A percentile compares a stretch with the other conserved stretches of the same genome.
Evolutionary conservation across 2,797 vertebrate species (phyloP).

Genomic region (Sebastes trivittatus): DNA sequence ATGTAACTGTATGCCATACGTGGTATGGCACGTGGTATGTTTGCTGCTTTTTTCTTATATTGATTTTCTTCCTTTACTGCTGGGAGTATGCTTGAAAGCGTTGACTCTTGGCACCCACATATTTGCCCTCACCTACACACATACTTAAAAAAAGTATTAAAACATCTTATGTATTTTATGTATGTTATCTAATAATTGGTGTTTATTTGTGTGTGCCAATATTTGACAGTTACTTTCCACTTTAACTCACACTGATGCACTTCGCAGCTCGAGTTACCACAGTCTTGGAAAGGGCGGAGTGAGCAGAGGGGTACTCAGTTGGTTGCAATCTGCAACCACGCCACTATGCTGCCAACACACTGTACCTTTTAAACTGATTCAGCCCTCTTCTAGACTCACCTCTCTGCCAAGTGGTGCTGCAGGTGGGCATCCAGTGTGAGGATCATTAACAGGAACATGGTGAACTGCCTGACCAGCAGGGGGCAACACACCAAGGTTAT

Average conservation of each 20-base stretch:
- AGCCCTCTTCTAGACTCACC: constrained; percentile 62
- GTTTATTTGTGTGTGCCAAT: not conserved
- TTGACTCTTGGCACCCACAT: constrained; percentile 34
- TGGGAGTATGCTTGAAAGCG: constrained; percentile 21
- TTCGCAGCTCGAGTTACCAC: too few relatives aligned
- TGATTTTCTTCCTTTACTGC: constrained; percentile 44
- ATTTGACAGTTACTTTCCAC: not conserved
- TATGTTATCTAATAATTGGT: not conserved
- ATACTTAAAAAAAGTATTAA: not conserved
- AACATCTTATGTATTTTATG: not conserved
- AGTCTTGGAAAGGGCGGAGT: too few relatives aligned
- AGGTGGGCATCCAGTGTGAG: constrained; percentile 82
- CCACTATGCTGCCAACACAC: not conserved
- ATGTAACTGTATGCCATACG: constrained; percentile 11
- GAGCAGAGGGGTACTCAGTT: too few relatives aligned
- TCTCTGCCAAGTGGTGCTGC: constrained; percentile 70
- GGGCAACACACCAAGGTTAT: constrained; percentile 83
- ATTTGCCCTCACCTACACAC: constrained; percentile 16
- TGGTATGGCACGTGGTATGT: constrained; percentile 5
- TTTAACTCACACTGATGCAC: not conserved
- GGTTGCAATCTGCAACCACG: too few relatives aligned
- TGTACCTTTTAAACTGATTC: not conserved
- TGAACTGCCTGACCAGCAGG: constrained; percentile 84
- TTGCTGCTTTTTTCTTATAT: constrained; percentile 20
- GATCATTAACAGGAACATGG: constrained; percentile 82